These are phyloP conservation scores for Tragulus kanchil DNA, from an alignment of 2,113 vertebrate species.

Conservation along the genomic window DNA sequence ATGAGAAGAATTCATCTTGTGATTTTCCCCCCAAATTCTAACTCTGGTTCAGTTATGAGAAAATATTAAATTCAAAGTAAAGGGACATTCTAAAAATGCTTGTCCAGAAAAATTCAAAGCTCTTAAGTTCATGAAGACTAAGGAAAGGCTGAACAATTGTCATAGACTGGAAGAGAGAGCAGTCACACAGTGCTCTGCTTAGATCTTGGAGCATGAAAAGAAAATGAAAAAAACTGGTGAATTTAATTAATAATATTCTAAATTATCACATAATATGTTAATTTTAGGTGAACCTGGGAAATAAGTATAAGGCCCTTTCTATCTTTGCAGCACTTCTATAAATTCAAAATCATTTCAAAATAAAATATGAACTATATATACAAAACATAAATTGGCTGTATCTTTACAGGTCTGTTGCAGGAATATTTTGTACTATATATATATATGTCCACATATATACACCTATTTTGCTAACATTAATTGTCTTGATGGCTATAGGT, in stretches of 20 bases:
- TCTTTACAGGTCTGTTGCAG: background rate
- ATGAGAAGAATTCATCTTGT: background rate
- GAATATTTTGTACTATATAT: background rate
- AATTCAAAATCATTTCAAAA: background rate
- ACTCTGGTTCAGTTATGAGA: background rate
- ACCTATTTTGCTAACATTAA: background rate
- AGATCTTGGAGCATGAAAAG: background rate
- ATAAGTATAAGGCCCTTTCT: background rate
- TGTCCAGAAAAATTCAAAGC: background rate
- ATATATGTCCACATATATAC: background rate
- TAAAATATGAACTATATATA: background rate
- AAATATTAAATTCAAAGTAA: background rate
- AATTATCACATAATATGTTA: background rate
- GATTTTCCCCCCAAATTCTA: background rate
- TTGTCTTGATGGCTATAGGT: background rate
- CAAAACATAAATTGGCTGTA: background rate
- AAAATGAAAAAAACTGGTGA: background rate
- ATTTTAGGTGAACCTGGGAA: background rate
- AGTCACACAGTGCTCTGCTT: background rate
- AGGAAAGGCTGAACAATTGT: background rate
- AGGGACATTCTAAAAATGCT: background rate
- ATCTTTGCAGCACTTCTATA: background rate
- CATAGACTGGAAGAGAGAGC: background rate
- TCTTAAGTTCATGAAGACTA: background rate
- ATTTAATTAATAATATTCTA: background rate